Conservation (phyloP, 2,113 vertebrate genomes). For the Periophthalmus modestus region DNA sequence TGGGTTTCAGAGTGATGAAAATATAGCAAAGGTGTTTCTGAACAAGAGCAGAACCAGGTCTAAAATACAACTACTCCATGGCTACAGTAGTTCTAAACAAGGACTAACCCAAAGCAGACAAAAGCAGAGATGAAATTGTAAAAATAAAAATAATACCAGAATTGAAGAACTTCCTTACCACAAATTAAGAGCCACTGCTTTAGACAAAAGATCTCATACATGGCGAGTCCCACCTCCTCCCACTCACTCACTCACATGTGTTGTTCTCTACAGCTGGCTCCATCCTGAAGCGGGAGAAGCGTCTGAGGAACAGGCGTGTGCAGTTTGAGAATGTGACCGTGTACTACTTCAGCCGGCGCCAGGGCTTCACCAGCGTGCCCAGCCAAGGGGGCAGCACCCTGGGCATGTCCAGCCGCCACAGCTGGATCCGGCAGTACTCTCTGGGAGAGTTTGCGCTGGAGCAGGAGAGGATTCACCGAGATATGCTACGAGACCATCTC, state of each 20-base stretch:
- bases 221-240: background rate
- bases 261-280: slow-evolving; percentile 84
- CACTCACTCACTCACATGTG: background rate
- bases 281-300: slow-evolving; percentile 94
- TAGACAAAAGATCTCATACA: background rate
- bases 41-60: no score
- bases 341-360: slow-evolving; percentile 94
- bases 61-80: no score
- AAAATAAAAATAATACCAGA: no score
- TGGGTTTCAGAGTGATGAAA: no score
- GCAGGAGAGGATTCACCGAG: slow-evolving; percentile 91
- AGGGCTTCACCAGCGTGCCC: slow-evolving; percentile 98
- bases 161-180: no score
- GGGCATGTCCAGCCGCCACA: slow-evolving; percentile 97
- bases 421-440: slow-evolving; percentile 90
- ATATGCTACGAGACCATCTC: slow-evolving; percentile 94
- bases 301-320: slow-evolving; percentile 90
- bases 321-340: slow-evolving; percentile 98
- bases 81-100: no score
- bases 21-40: no score
- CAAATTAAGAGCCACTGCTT: background rate
- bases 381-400: slow-evolving; percentile 97
- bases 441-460: slow-evolving; percentile 95
- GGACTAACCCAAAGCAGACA: no score
- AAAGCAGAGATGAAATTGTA: no score